phyloP scores from a whole-genome alignment of 1,140 invertebrate genomes.

The Zaprionus capensis region DNA sequence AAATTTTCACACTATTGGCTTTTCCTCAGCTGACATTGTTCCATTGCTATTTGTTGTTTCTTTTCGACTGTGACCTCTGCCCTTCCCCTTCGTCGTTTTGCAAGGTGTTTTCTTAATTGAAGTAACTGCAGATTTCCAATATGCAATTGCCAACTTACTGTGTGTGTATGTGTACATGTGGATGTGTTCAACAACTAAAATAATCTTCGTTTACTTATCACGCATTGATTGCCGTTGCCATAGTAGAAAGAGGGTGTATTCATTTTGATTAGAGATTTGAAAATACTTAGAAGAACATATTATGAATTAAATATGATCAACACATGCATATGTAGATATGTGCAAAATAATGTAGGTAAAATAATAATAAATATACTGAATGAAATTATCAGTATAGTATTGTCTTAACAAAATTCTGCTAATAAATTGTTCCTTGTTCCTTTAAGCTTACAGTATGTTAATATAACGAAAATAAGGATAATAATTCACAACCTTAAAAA shows the following conservation, averaged over 20 bases:
- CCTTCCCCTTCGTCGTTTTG: not conserved
- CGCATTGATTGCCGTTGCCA: slow-evolving; percentile 40
- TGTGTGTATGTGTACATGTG: not conserved
- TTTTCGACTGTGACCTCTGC: not conserved
- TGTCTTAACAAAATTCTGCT: too few relatives aligned
- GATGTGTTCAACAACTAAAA: not conserved
- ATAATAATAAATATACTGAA: too few relatives aligned
- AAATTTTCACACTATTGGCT: slow-evolving; percentile 64
- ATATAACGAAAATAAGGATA: too few relatives aligned
- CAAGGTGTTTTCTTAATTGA: slow-evolving; percentile 29
- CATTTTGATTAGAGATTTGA: not conserved
- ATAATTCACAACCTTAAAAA: too few relatives aligned
- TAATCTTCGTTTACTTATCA: slow-evolving; percentile 36
- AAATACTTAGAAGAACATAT: too few relatives aligned
- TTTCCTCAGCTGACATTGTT: slow-evolving; percentile 28
- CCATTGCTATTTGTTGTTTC: slow-evolving; percentile 12
- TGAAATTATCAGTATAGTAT: too few relatives aligned
- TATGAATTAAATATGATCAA: too few relatives aligned
- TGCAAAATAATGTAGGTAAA: too few relatives aligned
- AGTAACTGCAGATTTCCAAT: slow-evolving; percentile 18
- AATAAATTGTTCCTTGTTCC: too few relatives aligned
- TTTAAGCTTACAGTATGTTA: too few relatives aligned
- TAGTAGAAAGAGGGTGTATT: not conserved
- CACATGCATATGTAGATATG: too few relatives aligned
- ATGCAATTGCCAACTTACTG: not conserved